Evolutionary conservation across 2,888 invertebrate genomes (phyloP), one percentile per base, ranked within the genome.

Genomic region (Andrena praecox): DNA sequence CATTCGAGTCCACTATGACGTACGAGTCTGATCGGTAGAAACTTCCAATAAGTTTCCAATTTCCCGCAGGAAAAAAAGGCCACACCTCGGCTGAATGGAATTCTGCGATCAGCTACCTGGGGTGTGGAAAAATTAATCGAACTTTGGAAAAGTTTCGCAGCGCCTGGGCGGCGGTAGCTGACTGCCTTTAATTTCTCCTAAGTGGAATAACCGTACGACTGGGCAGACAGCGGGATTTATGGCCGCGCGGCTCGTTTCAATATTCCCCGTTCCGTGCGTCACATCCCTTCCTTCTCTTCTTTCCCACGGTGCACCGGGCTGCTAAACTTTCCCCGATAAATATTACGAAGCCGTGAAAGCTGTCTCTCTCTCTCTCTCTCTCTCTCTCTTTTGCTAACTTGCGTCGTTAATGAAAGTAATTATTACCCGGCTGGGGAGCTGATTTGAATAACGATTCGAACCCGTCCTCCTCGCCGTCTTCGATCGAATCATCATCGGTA

Each of bases 261-360:
- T 87, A 85, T 85, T 77, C 81, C 48, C 66, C 56, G 20, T 20
- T 50, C 27, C 56, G 16, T 4, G 35, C 64, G 56, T 29, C 31
- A 10, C 33, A 70, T 27, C 64, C 48, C 60, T 42, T 42, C 50
- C 50, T 48, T 52, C 64, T 60, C 29, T 70, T 77, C 71, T 54
- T 60, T 56, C 20, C 42, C 6, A 1, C 42, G 42, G 42, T 42
- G 42, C 42, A 16, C 8, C 2, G 35, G 24, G 20, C 29, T 52
- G 31, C 66, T 64, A 54, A 85, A 87, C 81, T 87, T 87, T 85
- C 35, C 6, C 52, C 74, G 31, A 87, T 87, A 87, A 87, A 87
- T 87, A 87, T 85, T 64, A 50, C 70, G 48, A 8, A 29, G 33
- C 31, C 66, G 59, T 48, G 64, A 52, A 73, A 81, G 73, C 56